These are phyloP conservation scores for Dasypus novemcinctus DNA, from an alignment of 2,113 vertebrate genomes.

Conservation along the genomic window DNA sequence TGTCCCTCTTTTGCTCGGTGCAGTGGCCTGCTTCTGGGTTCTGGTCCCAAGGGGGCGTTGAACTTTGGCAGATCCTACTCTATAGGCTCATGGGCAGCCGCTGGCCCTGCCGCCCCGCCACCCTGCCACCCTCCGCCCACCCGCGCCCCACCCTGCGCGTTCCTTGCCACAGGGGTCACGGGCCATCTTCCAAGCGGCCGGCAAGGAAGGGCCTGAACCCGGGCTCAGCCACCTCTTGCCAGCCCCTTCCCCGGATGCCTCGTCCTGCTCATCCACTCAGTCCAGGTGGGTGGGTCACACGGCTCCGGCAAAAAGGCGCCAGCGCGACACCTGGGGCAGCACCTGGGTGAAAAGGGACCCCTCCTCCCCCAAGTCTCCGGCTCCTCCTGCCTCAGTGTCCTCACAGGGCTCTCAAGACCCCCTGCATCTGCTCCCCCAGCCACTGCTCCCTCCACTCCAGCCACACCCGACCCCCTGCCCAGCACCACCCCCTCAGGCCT, in stretches of 20 bases:
- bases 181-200: too few relatives aligned
- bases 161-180: too few relatives aligned
- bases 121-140: too few relatives aligned
- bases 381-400: background rate
- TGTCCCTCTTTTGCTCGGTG: too few relatives aligned
- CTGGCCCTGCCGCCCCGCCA: background rate
- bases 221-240: background rate
- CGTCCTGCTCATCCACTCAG: background rate
- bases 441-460: background rate
- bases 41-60: too few relatives aligned
- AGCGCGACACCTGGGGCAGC: background rate
- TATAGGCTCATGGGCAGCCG: too few relatives aligned
- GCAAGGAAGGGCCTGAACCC: background rate
- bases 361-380: background rate
- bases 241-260: background rate
- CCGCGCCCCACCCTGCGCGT: background rate
- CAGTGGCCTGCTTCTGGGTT: too few relatives aligned
- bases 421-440: background rate
- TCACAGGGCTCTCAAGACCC: background rate
- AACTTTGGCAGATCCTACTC: too few relatives aligned
- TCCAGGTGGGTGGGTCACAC: rapidly evolving
- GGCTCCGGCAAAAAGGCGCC: background rate
- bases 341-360: rapidly evolving
- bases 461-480: too few relatives aligned
- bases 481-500: background rate